Evolutionary conservation across 2,797 vertebrate species (phyloP).

Genomic region (Tiaroga cobitis): DNA sequence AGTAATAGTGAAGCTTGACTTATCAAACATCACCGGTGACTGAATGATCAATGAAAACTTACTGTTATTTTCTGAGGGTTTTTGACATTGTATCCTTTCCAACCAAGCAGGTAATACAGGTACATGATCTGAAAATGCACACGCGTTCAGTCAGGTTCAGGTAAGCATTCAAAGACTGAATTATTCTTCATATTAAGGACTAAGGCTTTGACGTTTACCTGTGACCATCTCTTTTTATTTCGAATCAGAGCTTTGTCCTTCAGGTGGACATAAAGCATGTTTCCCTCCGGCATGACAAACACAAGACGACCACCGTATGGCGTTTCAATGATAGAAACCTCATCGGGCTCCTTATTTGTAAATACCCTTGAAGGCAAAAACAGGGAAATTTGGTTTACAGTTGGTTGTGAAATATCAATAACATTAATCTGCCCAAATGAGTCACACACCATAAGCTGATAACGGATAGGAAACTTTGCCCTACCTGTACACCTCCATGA

Average conservation of each 20-base stretch:
- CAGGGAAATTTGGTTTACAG: background rate
- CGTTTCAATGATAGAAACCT: constrained; percentile 78
- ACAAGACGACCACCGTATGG: constrained; percentile 82
- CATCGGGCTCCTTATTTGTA: constrained; percentile 83
- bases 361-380: constrained; percentile 72
- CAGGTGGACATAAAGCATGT: constrained; percentile 80
- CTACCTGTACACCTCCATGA: constrained; percentile 82
- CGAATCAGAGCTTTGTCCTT: constrained; percentile 81
- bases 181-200: background rate
- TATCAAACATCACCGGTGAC: background rate
- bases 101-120: constrained; percentile 83
- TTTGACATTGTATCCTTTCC: constrained; percentile 81
- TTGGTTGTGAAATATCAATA: background rate
- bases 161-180: background rate
- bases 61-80: constrained; percentile 78
- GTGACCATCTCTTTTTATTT: constrained; percentile 86
- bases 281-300: constrained; percentile 81
- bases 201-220: constrained; percentile 66
- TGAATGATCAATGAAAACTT: constrained; percentile 44
- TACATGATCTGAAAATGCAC: constrained; percentile 82
- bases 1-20: background rate
- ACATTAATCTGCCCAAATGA: background rate
- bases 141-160: background rate
- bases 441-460: background rate
- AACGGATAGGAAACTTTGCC: background rate